Evolutionary conservation across 1,140 invertebrate genomes (phyloP).

Genomic region (Cherax destructor): DNA sequence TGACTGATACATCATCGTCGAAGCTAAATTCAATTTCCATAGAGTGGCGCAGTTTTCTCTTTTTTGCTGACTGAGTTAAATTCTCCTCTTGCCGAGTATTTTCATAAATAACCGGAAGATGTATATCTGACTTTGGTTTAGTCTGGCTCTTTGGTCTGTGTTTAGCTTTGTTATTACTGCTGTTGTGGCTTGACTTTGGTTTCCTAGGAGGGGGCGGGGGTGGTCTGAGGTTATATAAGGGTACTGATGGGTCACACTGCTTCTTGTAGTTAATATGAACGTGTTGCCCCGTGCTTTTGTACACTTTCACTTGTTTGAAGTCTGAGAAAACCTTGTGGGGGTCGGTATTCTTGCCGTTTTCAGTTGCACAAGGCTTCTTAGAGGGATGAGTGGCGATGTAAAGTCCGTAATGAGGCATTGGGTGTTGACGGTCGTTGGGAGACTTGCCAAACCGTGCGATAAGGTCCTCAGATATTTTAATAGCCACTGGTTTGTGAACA

Average conservation of each 20-base stretch:
- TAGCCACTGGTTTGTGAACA: slow-evolving; percentile 64
- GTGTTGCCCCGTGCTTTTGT: slow-evolving; percentile 64
- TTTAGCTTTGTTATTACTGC: not conserved
- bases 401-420: slow-evolving; percentile 45
- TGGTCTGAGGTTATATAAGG: slow-evolving; percentile 54
- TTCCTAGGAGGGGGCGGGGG: slow-evolving; percentile 40
- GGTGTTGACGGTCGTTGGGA: slow-evolving; percentile 53
- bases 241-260: slow-evolving; percentile 20
- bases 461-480: slow-evolving; percentile 50
- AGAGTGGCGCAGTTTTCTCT: slow-evolving; percentile 44
- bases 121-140: slow-evolving; percentile 39
- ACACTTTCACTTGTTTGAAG: slow-evolving; percentile 9
- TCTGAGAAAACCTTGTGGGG: not conserved
- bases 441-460: slow-evolving; percentile 63
- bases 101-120: slow-evolving; percentile 63
- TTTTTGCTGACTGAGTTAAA: slow-evolving; percentile 47
- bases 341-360: slow-evolving; percentile 3
- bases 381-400: slow-evolving; percentile 44
- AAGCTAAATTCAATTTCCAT: slow-evolving; percentile 62
- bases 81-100: slow-evolving; percentile 56
- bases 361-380: slow-evolving; percentile 52
- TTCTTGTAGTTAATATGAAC: slow-evolving; percentile 56
- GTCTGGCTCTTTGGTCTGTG: slow-evolving; percentile 24
- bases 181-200: slow-evolving; percentile 2
- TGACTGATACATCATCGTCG: slow-evolving; percentile 18